phyloP scores from a whole-genome alignment of 92 coral and sea anemone genomes.

The Actinostola sp. region DNA sequence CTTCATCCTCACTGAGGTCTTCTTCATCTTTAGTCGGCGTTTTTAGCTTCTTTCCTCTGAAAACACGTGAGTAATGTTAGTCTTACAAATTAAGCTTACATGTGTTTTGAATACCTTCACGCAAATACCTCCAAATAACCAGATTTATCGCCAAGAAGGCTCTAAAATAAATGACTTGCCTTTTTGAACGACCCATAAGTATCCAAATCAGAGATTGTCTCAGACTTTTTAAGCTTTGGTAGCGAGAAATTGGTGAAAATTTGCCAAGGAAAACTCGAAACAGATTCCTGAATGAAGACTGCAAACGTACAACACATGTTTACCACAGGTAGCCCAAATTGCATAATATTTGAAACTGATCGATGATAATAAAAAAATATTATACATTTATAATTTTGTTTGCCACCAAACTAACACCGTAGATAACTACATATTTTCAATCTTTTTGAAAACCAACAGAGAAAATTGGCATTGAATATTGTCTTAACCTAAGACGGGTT shows the following conservation, averaged over 20 bases:
- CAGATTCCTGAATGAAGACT: not conserved
- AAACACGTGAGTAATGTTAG: conserved; percentile 5
- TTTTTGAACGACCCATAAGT: conserved; percentile 70
- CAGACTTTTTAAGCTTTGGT: not conserved
- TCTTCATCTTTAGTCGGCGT: conserved; percentile 47
- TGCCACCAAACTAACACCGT: too few relatives aligned
- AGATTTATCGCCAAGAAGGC: too few relatives aligned
- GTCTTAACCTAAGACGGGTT: too few relatives aligned
- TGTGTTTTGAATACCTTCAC: too few relatives aligned
- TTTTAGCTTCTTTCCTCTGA: conserved; percentile 51
- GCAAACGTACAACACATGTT: not conserved
- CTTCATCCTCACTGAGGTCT: conserved; percentile 55
- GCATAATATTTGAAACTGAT: too few relatives aligned
- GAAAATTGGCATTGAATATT: too few relatives aligned
- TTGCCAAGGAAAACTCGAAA: not conserved
- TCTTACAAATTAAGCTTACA: too few relatives aligned
- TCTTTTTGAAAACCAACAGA: too few relatives aligned
- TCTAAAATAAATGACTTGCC: conserved; percentile 32
- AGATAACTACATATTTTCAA: too few relatives aligned
- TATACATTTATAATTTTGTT: too few relatives aligned
- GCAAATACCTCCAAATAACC: too few relatives aligned
- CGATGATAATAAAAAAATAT: too few relatives aligned
- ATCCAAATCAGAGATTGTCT: not conserved
- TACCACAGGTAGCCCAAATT: conserved; percentile 32
- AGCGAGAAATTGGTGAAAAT: not conserved